phyloP scores from a whole-genome alignment of 2,888 invertebrate species.

The Sylvicola cinctus region DNA sequence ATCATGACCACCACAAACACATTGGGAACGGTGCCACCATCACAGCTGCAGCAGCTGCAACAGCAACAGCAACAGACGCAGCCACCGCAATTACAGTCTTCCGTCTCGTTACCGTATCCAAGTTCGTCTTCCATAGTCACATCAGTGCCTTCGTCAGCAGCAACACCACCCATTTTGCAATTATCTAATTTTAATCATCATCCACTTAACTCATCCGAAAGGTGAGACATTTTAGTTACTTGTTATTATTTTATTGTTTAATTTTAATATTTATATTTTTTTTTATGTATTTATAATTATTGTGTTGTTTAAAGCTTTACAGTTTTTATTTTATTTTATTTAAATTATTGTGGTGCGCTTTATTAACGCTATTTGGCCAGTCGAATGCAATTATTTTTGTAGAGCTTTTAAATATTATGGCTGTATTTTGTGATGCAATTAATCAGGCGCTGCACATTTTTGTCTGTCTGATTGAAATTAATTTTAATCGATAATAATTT shows the following conservation, averaged over 20 bases:
- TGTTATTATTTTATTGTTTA: background rate
- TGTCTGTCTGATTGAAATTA: too few relatives aligned
- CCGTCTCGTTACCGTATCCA: background rate
- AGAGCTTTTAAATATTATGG: too few relatives aligned
- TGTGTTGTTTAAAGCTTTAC: too few relatives aligned
- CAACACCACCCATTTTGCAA: slow-evolving; percentile 6
- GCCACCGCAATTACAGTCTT: background rate
- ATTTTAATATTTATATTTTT: background rate
- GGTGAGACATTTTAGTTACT: background rate
- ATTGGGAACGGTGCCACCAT: slow-evolving; percentile 1
- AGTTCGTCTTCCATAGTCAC: background rate
- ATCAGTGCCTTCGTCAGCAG: slow-evolving; percentile 1
- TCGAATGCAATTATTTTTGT: too few relatives aligned
- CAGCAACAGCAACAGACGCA: background rate
- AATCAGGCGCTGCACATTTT: too few relatives aligned
- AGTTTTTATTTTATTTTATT: background rate
- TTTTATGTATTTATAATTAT: too few relatives aligned
- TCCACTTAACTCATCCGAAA: background rate
- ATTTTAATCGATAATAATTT: too few relatives aligned
- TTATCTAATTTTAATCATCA: slow-evolving; percentile 1
- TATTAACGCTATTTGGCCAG: slow-evolving; percentile 2
- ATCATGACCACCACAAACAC: slow-evolving; percentile 1
- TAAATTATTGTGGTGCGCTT: background rate
- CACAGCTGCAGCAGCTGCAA: too few relatives aligned
- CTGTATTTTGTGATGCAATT: too few relatives aligned